Conservation (phyloP, 2,113 vertebrate genomes). For the Mus pahari region DNA sequence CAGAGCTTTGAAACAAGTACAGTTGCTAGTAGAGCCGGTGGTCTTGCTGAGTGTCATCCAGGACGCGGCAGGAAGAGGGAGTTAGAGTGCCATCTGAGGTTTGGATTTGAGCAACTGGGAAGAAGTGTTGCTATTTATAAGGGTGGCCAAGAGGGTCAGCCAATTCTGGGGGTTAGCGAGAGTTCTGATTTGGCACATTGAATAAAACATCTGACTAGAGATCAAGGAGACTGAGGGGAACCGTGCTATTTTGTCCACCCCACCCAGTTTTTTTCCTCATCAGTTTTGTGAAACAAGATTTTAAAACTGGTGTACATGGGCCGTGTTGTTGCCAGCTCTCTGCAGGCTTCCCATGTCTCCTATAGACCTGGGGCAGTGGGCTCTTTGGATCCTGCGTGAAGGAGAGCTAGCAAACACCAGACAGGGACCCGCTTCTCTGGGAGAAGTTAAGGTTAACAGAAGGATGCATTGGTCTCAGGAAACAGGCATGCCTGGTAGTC, state of each 20-base stretch:
- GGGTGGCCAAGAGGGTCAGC: background rate
- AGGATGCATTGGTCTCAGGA: background rate
- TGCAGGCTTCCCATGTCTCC: background rate
- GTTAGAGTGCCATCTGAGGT: background rate
- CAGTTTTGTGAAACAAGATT: background rate
- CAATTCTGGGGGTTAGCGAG: background rate
- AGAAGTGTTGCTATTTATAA: background rate
- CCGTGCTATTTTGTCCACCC: background rate
- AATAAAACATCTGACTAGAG: background rate
- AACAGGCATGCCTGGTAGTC: background rate
- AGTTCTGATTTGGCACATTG: background rate
- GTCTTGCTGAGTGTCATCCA: background rate
- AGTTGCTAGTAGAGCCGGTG: background rate
- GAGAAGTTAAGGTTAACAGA: background rate
- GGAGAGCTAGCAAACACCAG: background rate
- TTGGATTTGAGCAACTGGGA: background rate
- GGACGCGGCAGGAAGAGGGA: background rate
- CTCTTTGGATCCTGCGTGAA: background rate
- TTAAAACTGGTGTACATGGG: background rate
- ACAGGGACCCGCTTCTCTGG: background rate
- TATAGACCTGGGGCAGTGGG: background rate
- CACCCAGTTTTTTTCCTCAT: background rate
- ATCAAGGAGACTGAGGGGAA: background rate
- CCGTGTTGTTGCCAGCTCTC: background rate
- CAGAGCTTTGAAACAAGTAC: background rate